Evolutionary conservation across 2,797 vertebrate species (phyloP), one percentile per base, ranked within the genome.

Genomic region (Rhyacichthys aspro): DNA sequence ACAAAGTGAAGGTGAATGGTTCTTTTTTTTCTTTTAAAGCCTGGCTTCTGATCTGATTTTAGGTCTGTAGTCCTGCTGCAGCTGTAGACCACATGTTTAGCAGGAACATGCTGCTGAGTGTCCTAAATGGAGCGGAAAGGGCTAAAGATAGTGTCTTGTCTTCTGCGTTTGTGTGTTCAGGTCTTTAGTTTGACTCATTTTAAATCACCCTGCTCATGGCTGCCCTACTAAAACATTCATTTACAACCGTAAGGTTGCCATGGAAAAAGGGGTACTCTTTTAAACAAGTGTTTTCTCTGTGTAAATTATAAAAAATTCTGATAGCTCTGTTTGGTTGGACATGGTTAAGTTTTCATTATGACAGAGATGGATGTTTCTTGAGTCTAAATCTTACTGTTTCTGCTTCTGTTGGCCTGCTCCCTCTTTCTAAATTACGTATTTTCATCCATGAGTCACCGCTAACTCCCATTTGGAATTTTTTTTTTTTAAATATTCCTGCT

Each of bases 271-370:
- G 47, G 17, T 38, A n/a, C 23, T 1, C 23, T 69, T 70, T 74
- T 38, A 44, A 36, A 42, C 8, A 37, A 60, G 5, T n/a, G 3
- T 44, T 42, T 45, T 53, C 4, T 43, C 1, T 48, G 11, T 59
- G 18, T 47, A 32, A 55, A 55, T 53, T 32, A 9, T 57, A 58
- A 38, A 11, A 3, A 49, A 81, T 87, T 91, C 87, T 79, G 89
- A 91, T 12, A 16, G 86, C 84, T 89, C 74, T 64, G 39, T 14
- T 50, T 48, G 76, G 68, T 76, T 87, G 73, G 71, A 49, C 15
- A 63, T 55, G 16, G 19, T 41, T 43, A 4, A 39, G 16, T 59
- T 52, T 9, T 36, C 34, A n/a, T 38, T 55, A 34, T 55, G 68
- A 76, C 53, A 58, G 67, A 67, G 66, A n/a, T n/a, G 15, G 50